Base-by-base conservation (phyloP, 1,140 invertebrate genomes). In the Cheumatopsyche charites region DNA sequence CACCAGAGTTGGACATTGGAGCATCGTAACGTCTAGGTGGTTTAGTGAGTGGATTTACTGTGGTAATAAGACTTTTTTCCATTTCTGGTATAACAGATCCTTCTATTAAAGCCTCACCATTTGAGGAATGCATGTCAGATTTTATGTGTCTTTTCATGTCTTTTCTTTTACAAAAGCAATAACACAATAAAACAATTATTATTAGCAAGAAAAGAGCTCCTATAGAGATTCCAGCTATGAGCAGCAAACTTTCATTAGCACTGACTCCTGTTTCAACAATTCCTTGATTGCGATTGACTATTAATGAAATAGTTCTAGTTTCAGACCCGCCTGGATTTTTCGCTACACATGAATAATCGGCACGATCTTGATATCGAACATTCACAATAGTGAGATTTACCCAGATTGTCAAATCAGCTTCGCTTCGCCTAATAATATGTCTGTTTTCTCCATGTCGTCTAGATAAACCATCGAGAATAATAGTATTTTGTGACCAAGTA, bases 271-370 rank as follows among this genome's bases (percentile, higher is more conserved):
- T 79, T 0, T 80, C 77, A 1, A 84, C 75, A 11, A 86, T 81
- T 0, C 85, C 83, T 1, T 81, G 79, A n/a, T 81, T 71, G 79
- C 80, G 82, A 12, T 84, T 80, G 0, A 94, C 85, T 7, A 84
- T 79, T 17, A 96, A 79, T 0, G 88, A 89, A 0, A 95, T 81
- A 79, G 87, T 93, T 68, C 84, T 88, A 77, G 93, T 91, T 42
- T 91, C 90, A 7, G 90, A 87, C 0, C 95, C 96, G 0, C 92
- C 95, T 0, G 89, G 86, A 81, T 95, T 98, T 67, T 90, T 90
- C 0, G 94, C 94, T 5, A 91, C 86, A 77, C 95, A 98, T n/a
- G 89, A 87, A 79, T 97, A 98, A 62, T 93, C 90, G 0, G 95
- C 96, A 76, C 90, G 89, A 81, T 98, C 95, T 7, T 90, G 87